Percentiles rank a stretch among this genome's conserved stretches.
Conservation (phyloP, 2,797 vertebrate species). For the Mustela erminea region DNA sequence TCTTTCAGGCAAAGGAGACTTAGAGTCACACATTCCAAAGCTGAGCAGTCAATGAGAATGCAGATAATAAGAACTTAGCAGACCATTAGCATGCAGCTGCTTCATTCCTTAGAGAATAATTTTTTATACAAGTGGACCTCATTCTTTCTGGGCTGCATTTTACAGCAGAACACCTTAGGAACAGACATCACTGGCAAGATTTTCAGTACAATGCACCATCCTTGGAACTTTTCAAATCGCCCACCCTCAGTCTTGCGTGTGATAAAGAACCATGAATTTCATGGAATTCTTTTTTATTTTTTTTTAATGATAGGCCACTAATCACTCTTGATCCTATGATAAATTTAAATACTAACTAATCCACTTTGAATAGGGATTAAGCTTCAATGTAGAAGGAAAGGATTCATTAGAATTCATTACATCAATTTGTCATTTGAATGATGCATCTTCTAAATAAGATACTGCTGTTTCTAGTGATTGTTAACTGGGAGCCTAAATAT, state of each 20-base stretch:
- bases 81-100: conserved; percentile 86
- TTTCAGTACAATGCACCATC: conserved; percentile 31
- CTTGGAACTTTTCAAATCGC: conserved; percentile 52
- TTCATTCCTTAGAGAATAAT: conserved; percentile 62
- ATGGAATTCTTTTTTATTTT: conserved; percentile 70
- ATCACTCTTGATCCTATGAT: conserved; percentile 87
- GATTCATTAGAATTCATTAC: conserved; percentile 89
- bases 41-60: conserved; percentile 74
- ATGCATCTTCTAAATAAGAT: conserved; percentile 78
- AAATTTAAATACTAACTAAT: conserved; percentile 90
- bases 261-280: conserved; percentile 80
- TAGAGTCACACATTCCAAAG: conserved; percentile 75
- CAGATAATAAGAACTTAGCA: conserved; percentile 77
- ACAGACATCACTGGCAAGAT: conserved; percentile 60
- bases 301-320: conserved; percentile 81
- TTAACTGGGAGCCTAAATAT: conserved; percentile 79
- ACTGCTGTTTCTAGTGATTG: conserved; percentile 72
- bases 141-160: conserved; percentile 54
- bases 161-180: conserved; percentile 59
- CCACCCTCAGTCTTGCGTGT: conserved; percentile 32
- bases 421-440: conserved; percentile 85
- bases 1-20: conserved; percentile 80
- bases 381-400: conserved; percentile 79
- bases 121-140: conserved; percentile 11
- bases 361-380: conserved; percentile 89